A percentile compares a stretch with the other conserved stretches of the same genome.
These are phyloP conservation scores for Enteromius afrohamiltoni DNA, from an alignment of 2,797 vertebrate species.

Conservation along the genomic window DNA sequence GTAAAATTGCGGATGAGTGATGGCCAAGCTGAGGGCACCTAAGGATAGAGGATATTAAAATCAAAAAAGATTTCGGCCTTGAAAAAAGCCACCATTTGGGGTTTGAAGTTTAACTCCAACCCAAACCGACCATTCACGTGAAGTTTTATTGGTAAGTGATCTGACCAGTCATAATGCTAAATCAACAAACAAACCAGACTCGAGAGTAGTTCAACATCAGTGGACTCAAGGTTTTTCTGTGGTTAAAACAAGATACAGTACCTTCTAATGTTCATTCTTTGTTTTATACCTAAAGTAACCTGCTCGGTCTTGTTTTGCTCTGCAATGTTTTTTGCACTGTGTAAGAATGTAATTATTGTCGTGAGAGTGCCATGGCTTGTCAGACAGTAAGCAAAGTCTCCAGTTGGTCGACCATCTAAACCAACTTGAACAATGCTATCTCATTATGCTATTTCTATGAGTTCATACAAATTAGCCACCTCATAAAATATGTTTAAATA, in stretches of 20 bases:
- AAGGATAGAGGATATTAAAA: conserved; percentile 10
- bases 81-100: not conserved
- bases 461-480: too few relatives aligned
- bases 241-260: not conserved
- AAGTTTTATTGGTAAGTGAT: not conserved
- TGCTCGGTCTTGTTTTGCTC: not conserved
- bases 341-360: too few relatives aligned
- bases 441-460: too few relatives aligned
- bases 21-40: conserved; percentile 94
- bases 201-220: not conserved
- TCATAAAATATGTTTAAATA: too few relatives aligned
- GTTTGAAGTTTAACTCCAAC: not conserved
- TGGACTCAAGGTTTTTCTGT: not conserved
- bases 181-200: not conserved
- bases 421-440: not conserved
- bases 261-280: not conserved
- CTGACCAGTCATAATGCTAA: not conserved
- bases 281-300: not conserved
- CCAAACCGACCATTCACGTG: not conserved
- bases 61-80: not conserved
- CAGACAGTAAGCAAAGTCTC: not conserved
- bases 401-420: not conserved
- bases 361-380: too few relatives aligned
- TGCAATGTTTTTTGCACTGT: not conserved
- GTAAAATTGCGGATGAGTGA: conserved; percentile 98